These are phyloP conservation scores for Microctenopoma lineatum DNA, from an alignment of 2,797 vertebrate species.

Conservation along the genomic window DNA sequence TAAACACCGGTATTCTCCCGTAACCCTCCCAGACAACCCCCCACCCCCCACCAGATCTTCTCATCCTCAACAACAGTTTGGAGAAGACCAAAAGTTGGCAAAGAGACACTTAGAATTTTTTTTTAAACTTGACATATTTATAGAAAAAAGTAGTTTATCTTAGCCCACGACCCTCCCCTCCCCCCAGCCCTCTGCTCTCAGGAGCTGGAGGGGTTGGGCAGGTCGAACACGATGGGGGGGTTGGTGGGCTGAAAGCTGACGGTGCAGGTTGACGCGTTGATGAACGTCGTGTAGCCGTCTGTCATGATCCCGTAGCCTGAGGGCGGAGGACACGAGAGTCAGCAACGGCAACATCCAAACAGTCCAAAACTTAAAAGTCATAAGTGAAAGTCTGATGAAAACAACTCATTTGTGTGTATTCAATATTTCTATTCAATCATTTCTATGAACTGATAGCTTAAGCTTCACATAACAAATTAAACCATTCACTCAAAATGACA, in stretches of 20 bases:
- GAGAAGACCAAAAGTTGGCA: slow-evolving; percentile 84
- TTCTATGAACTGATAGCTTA: not conserved
- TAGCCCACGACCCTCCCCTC: slow-evolving; percentile 61
- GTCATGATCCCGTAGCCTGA: slow-evolving; percentile 98
- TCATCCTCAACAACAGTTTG: slow-evolving; percentile 84
- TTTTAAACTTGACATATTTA: slow-evolving; percentile 75
- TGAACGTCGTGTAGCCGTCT: slow-evolving; percentile 95
- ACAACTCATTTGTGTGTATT: not conserved
- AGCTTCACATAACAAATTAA: not conserved
- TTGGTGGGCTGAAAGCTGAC: slow-evolving; percentile 99
- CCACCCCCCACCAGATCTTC: slow-evolving; percentile 22
- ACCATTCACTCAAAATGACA: not conserved
- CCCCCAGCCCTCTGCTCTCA: slow-evolving; percentile 80
- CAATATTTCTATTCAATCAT: not conserved
- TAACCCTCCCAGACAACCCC: slow-evolving; percentile 29
- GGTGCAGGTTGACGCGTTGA: slow-evolving; percentile 96
- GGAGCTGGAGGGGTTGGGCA: slow-evolving; percentile 94
- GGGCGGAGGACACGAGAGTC: slow-evolving; percentile 41
- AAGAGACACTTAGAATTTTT: slow-evolving; percentile 85
- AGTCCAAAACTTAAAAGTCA: not conserved
- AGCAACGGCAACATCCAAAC: not conserved
- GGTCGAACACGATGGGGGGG: slow-evolving; percentile 97
- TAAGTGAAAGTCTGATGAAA: not conserved
- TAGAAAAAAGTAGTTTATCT: slow-evolving; percentile 79
- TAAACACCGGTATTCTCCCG: slow-evolving; percentile 72